Evolutionary conservation across 2,888 invertebrate genomes (phyloP), one percentile per base, ranked within the genome.

Genomic region (Leistus spinibarbis): DNA sequence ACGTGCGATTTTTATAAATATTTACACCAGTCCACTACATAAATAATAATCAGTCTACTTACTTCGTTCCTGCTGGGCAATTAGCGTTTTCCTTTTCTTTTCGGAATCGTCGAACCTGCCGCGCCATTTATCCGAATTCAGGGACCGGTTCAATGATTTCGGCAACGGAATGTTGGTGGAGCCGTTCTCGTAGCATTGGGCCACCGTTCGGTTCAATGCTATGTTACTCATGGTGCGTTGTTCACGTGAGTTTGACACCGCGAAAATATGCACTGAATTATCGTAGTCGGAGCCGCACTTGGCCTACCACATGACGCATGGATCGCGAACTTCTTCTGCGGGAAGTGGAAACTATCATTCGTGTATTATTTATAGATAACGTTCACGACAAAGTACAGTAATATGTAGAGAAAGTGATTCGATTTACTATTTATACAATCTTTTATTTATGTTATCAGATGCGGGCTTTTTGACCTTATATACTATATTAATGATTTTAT

Each of bases 31-130:
- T 7, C 5, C 40, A 40, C 40, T 40, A 40, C 13, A 40, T 40
- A 40, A 40, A 40, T 40, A 40, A 13, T 40, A 40, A 40, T 40
- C 7, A 40, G 4, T 40, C 10, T 78, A 86, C 88, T 88, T 84
- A 93, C 93, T 89, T 88, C 91, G 90, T 87, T 93, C 93, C 77
- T 89, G 89, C 84, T 91, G 90, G 78, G 90, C 88, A 68, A 92
- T 87, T 79, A 92, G 85, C 65, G 88, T 83, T 84, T 92, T 92
- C 84, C 92, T 88, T 83, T 89, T 90, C 81, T 90, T 88, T 83
- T 93, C 93, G 4, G 90, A 88, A 62, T 93, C 93, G 81, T 93
- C 92, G 83, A 89, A 92, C 86, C 90, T 91, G 78, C 85, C 87
- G 86, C 90, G 92, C 92, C 92, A 93, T 82, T 88, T 88, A 82